phyloP scores from a whole-genome alignment of 2,113 vertebrate species.

The Chaetops frenatus region DNA sequence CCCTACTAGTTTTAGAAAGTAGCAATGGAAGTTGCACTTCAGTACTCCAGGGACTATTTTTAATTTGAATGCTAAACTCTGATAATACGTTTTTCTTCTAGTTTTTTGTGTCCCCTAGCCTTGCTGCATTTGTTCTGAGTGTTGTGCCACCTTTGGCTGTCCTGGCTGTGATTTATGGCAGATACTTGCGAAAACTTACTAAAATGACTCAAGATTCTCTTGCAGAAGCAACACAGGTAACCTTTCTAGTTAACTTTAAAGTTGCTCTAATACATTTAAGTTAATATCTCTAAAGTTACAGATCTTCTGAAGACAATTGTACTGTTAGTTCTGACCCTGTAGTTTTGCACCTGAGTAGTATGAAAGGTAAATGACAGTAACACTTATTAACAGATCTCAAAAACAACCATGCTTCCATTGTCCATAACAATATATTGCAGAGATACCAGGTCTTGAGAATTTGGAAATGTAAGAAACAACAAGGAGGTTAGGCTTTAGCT shows the following conservation, averaged over 20 bases:
- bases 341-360: background rate
- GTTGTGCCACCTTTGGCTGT: conserved; percentile 86
- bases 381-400: background rate
- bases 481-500: background rate
- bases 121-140: conserved; percentile 88
- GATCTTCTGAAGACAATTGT: background rate
- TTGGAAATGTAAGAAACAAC: background rate
- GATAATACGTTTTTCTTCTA: conserved; percentile 54
- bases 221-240: conserved; percentile 90
- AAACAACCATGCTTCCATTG: background rate
- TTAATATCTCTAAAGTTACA: background rate
- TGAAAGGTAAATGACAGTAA: background rate
- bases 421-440: background rate
- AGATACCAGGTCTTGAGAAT: background rate
- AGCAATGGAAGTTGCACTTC: background rate
- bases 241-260: background rate
- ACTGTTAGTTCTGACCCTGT: background rate
- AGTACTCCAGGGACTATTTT: background rate
- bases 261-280: background rate
- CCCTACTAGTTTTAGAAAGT: background rate
- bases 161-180: conserved; percentile 85
- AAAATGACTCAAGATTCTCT: conserved; percentile 90
- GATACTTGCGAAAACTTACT: conserved; percentile 86
- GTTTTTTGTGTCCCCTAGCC: conserved; percentile 90
- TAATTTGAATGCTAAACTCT: background rate